These are phyloP conservation scores for Eristalinus sepulchralis DNA, from an alignment of 2,888 invertebrate species.

Conservation along the genomic window DNA sequence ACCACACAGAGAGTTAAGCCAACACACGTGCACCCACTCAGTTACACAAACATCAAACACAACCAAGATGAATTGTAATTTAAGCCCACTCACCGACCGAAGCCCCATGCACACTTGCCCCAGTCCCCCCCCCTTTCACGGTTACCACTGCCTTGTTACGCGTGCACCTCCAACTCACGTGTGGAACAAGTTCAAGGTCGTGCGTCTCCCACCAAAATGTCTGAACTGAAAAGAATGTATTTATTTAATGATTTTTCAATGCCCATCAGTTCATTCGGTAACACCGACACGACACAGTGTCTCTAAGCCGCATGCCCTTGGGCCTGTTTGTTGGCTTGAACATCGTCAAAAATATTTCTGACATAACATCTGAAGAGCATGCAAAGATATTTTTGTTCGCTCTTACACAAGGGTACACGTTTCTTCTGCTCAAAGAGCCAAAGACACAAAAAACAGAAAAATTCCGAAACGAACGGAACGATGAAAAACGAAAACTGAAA, in stretches of 20 bases:
- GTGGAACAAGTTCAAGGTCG: not conserved
- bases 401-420: not conserved
- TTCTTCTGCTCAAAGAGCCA: not conserved
- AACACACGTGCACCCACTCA: too few species aligned
- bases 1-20: too few species aligned
- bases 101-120: too few species aligned
- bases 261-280: not conserved
- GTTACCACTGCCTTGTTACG: not conserved
- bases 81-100: not conserved
- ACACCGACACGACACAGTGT: not conserved
- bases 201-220: not conserved
- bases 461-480: too few species aligned
- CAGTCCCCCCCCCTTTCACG: not conserved
- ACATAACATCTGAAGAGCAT: slow-evolving; percentile 13
- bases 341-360: slow-evolving; percentile 14
- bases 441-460: too few species aligned
- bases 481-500: not conserved
- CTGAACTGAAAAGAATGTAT: not conserved
- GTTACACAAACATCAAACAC: not conserved
- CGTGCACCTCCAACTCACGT: not conserved
- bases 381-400: not conserved
- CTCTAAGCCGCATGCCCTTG: slow-evolving; percentile 1
- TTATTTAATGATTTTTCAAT: not conserved
- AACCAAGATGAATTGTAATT: not conserved
- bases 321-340: not conserved